Base-by-base conservation (phyloP, 2,888 invertebrate genomes). In the Phyllotreta cruciferae region DNA sequence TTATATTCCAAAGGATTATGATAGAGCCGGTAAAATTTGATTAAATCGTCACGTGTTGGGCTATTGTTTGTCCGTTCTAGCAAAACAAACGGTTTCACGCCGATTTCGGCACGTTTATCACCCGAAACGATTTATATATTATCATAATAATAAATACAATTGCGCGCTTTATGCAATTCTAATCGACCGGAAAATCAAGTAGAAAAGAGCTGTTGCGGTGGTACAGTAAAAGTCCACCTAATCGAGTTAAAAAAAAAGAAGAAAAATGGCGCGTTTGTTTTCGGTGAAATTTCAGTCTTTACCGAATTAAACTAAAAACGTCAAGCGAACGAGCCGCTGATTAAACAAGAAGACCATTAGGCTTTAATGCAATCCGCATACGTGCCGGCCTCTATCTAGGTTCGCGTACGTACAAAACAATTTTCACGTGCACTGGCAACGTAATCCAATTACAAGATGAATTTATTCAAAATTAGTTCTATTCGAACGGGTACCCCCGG, bases 381-480 rank as follows among this genome's bases (percentile, higher is more conserved):
- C n/a, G 10, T 42, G 34, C 24, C 24, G 24, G 24, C 24, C 24
- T 35, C 38, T 49, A 57, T 37, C 49, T 57, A 10, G 49, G 13
- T 57, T 52, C 37, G 41, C 13, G 34, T 57, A 3, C 10, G 41
- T 50, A 41, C 39, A 58, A 49, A 54, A 53, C 54, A 56, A 42
- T 58, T 63, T 63, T 42, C 62, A 52, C 56, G 38, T 62, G 14
- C 24, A 34, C 35, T 36, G 45, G 3, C 52, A 45, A 53, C 49
- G 42, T 64, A 61, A 60, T 67, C 54, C 37, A 60, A 58, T 61
- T 58, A 58, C 56, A 57, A 58, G 42, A 63, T 62, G 62, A 60
- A 66, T 66, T 66, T 62, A 61, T 66, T 62, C 53, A 60, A 63
- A 66, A 68, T 68, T 64, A 68, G 63, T 66, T 63, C 57, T 58